These are phyloP conservation scores for Pyralis farinalis DNA, from an alignment of 2,888 invertebrate species.

Conservation along the genomic window DNA sequence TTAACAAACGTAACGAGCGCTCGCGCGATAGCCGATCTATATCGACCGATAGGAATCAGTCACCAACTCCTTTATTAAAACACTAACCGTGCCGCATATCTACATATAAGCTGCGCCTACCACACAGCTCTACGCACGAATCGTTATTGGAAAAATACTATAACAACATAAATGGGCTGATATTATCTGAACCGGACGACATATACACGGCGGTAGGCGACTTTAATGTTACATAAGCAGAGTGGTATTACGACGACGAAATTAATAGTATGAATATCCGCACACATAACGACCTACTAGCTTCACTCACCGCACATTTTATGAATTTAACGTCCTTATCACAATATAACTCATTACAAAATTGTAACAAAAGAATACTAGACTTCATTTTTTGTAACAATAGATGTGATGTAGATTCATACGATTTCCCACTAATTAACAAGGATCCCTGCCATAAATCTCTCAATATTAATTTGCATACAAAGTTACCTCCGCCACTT, in stretches of 20 bases:
- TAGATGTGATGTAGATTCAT: not conserved
- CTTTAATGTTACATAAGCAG: conserved; percentile 10
- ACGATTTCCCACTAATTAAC: not conserved
- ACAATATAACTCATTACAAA: conserved; percentile 7
- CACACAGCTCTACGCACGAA: conserved; percentile 3
- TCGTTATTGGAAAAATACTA: not conserved
- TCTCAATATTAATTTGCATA: not conserved
- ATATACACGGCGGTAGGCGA: conserved; percentile 9
- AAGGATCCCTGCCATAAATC: conserved; percentile 7
- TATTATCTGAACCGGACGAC: conserved; percentile 3
- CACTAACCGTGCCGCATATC: too few species aligned
- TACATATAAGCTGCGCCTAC: not conserved
- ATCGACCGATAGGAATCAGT: too few species aligned
- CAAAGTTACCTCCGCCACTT: not conserved
- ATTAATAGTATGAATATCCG: not conserved
- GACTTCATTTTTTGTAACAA: conserved; percentile 10
- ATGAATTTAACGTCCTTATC: conserved; percentile 1
- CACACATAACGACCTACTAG: not conserved
- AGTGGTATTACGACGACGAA: not conserved
- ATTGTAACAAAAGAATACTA: conserved; percentile 6
- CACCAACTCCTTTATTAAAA: too few species aligned
- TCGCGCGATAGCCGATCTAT: too few species aligned
- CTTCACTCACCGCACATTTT: conserved; percentile 3
- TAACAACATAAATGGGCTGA: not conserved
- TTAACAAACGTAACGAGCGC: too few species aligned